Percentiles rank a stretch among this genome's conserved stretches.
These are phyloP conservation scores for Anthonomus grandis DNA, from an alignment of 1,140 invertebrate genomes.

Conservation along the genomic window DNA sequence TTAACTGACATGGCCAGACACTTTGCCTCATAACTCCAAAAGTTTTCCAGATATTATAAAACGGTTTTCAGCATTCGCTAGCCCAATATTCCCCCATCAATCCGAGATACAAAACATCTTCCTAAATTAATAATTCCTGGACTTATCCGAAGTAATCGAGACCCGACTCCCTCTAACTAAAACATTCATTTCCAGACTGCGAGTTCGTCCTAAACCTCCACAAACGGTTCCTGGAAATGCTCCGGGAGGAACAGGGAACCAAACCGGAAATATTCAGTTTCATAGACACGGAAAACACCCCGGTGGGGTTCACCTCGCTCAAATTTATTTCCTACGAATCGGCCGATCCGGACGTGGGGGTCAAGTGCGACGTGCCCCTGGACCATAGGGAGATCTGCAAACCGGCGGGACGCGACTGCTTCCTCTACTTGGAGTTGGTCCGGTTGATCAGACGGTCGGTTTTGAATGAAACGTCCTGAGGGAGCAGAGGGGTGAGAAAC, in stretches of 20 bases:
- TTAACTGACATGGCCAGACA: too few relatives aligned
- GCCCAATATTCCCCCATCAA: too few relatives aligned
- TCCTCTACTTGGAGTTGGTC: constrained; percentile 62
- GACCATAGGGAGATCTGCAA: constrained; percentile 73
- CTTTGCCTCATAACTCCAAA: too few relatives aligned
- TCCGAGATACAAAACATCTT: too few relatives aligned
- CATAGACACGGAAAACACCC: constrained; percentile 64
- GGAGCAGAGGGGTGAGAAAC: too few relatives aligned
- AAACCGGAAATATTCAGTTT: constrained; percentile 61
- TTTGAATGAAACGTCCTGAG: background rate
- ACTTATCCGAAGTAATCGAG: too few relatives aligned
- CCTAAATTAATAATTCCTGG: too few relatives aligned
- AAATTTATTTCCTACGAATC: constrained; percentile 66
- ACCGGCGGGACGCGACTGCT: constrained; percentile 61
- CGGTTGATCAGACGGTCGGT: constrained; percentile 51
- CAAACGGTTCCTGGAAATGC: constrained; percentile 51
- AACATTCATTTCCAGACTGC: constrained; percentile 52
- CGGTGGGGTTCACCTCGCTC: constrained; percentile 65
- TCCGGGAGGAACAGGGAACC: constrained; percentile 50
- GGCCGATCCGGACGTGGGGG: constrained; percentile 65
- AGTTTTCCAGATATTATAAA: too few relatives aligned
- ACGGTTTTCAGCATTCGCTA: too few relatives aligned
- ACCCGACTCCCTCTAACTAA: too few relatives aligned
- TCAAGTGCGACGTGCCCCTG: constrained; percentile 61
- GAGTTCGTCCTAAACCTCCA: constrained; percentile 60